These are phyloP conservation scores for Raja brachyura DNA, from an alignment of 2,113 vertebrate genomes.

Conservation along the genomic window DNA sequence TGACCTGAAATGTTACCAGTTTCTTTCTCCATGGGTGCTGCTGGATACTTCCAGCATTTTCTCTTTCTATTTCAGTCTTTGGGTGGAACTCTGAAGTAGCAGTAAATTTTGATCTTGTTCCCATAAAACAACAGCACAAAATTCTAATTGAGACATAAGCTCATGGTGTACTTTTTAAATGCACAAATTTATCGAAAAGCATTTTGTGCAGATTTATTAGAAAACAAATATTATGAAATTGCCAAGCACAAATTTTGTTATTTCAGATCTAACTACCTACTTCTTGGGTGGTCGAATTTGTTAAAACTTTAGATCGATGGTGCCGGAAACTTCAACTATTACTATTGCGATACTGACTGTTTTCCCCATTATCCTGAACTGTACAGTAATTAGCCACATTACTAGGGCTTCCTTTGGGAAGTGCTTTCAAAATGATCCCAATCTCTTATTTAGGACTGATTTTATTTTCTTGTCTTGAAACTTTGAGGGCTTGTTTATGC, in stretches of 20 bases:
- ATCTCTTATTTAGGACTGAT: not conserved
- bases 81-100: not conserved
- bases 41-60: no score
- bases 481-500: not conserved
- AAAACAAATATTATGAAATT: not conserved
- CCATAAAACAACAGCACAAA: not conserved
- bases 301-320: not conserved
- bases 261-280: not conserved
- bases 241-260: not conserved
- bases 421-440: not conserved
- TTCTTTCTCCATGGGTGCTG: no score
- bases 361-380: no score
- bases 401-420: not conserved
- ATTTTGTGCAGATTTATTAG: not conserved
- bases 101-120: not conserved
- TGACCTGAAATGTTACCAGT: no score
- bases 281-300: slow-evolving; percentile 1
- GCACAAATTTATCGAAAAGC: not conserved
- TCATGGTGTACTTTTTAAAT: not conserved
- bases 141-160: not conserved
- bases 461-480: not conserved
- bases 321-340: not conserved
- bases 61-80: not conserved
- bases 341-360: not conserved
- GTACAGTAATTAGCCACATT: not conserved